Percentiles rank a stretch among this genome's conserved stretches.
phyloP scores from a whole-genome alignment of 2,113 vertebrate genomes.

The Chlamydotis undulata region DNA sequence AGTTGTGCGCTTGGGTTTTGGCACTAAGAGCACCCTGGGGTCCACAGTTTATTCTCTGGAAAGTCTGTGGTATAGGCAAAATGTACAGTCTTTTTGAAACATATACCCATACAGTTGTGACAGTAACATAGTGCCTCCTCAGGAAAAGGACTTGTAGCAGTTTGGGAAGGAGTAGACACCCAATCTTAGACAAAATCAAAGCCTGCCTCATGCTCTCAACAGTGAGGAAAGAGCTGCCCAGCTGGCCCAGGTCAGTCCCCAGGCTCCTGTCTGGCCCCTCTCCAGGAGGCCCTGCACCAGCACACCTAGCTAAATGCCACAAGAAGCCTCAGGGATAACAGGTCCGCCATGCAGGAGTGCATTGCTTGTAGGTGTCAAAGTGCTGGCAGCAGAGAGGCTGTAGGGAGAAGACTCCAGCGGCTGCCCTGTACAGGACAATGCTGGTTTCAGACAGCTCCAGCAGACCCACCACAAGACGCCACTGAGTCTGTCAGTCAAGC shows the following conservation, averaged over 20 bases:
- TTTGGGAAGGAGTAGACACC: not conserved
- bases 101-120: not conserved
- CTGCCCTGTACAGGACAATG: not conserved
- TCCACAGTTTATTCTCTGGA: not conserved
- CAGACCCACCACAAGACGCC: not conserved
- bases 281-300: not conserved
- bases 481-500: not conserved
- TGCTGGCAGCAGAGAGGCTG: not conserved
- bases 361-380: not conserved
- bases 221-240: not conserved
- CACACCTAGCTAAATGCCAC: not conserved
- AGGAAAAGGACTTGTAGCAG: not conserved
- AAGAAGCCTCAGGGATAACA: not conserved
- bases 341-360: not conserved
- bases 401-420: not conserved
- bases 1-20: not conserved
- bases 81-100: not conserved
- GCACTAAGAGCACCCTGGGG: not conserved
- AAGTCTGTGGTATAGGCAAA: not conserved
- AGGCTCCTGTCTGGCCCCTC: accelerated
- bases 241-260: not conserved
- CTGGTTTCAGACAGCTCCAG: not conserved
- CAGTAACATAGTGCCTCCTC: not conserved
- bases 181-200: not conserved
- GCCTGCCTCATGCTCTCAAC: not conserved